Percentiles rank a stretch among this genome's conserved stretches.
phyloP scores from a whole-genome alignment of 2,888 invertebrate species.

The Icerya purchasi region DNA sequence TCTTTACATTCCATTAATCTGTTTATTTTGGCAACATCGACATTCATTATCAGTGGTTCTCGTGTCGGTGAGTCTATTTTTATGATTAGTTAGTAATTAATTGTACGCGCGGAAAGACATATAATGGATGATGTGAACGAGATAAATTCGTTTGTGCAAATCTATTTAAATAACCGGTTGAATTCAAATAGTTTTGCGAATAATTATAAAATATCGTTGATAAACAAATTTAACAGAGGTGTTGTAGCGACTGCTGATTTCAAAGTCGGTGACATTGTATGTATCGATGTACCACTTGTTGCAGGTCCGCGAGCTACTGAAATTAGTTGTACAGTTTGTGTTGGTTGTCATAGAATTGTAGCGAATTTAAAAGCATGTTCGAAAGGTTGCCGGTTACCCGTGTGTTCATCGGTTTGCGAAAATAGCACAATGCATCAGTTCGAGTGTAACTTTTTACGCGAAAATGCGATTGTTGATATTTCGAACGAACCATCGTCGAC shows the following conservation, averaged over 20 bases:
- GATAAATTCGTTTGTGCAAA: not conserved
- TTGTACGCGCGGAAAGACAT: too few relatives aligned
- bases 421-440: constrained; percentile 32
- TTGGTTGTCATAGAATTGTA: constrained; percentile 17
- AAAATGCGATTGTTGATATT: constrained; percentile 26
- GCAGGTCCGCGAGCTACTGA: constrained; percentile 39
- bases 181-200: not conserved
- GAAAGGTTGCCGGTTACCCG: constrained; percentile 40
- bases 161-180: not conserved
- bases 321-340: constrained; percentile 31
- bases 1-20: too few relatives aligned
- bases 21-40: too few relatives aligned
- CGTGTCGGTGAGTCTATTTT: too few relatives aligned
- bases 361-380: constrained; percentile 27
- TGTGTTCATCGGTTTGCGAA: constrained; percentile 43
- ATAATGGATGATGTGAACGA: not conserved
- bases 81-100: too few relatives aligned
- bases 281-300: constrained; percentile 44
- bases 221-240: constrained; percentile 25
- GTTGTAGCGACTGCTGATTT: constrained; percentile 46
- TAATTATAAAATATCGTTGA: not conserved
- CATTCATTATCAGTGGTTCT: too few relatives aligned
- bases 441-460: constrained; percentile 44
- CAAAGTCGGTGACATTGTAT: constrained; percentile 42
- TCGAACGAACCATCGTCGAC: constrained; percentile 14